phyloP scores from a whole-genome alignment of 1,140 invertebrate species.

The Heliothis subflexa region DNA sequence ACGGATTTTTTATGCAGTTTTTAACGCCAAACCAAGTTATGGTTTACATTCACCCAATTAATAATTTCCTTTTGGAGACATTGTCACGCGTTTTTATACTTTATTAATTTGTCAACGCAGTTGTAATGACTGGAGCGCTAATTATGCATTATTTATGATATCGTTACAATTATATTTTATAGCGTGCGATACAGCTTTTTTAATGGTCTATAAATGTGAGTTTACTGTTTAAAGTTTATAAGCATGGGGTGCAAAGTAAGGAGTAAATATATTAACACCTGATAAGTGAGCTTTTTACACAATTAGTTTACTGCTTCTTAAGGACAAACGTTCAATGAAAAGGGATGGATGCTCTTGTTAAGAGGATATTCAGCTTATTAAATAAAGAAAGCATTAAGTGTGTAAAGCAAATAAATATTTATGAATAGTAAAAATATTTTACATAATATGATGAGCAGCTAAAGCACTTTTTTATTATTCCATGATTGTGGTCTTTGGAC shows the following conservation, averaged over 20 bases:
- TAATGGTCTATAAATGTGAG: not conserved
- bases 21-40: no score
- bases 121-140: not conserved
- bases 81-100: no score
- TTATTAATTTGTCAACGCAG: not conserved
- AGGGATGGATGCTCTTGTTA: not conserved
- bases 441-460: no score
- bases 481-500: no score
- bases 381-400: no score
- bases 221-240: not conserved
- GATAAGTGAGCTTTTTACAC: slow-evolving; percentile 1
- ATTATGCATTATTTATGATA: not conserved
- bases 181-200: not conserved
- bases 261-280: slow-evolving; percentile 12
- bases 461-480: no score
- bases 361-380: not conserved
- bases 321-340: not conserved
- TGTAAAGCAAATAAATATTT: no score
- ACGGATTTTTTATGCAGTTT: no score
- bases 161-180: not conserved
- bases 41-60: no score
- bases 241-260: not conserved
- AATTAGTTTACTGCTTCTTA: slow-evolving; percentile 4
- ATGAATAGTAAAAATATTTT: not conserved
- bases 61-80: no score